Conservation (phyloP, 2,113 vertebrate species). For the Cynoglossus semilaevis region DNA sequence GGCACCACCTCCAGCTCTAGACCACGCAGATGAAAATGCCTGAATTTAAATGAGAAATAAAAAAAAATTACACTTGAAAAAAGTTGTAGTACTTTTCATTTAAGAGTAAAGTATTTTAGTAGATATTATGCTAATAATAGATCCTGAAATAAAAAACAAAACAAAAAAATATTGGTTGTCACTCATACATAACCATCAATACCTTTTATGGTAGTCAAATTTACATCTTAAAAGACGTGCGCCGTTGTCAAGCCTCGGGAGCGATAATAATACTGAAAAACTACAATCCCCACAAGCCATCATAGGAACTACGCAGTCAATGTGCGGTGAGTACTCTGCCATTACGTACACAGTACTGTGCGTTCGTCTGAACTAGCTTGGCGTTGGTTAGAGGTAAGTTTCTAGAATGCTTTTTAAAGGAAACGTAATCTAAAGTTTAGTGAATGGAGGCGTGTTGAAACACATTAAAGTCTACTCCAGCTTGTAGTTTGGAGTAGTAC, state of each 20-base stretch:
- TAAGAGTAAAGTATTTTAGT: too few species aligned
- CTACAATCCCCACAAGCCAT: constrained; percentile 58
- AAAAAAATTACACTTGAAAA: too few species aligned
- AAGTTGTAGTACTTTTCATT: background rate
- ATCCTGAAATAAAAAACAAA: background rate
- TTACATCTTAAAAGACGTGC: too few species aligned
- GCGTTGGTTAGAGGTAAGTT: constrained; percentile 74
- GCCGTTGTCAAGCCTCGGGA: too few species aligned
- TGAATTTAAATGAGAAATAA: too few species aligned
- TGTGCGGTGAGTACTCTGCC: constrained; percentile 37
- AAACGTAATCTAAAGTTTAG: background rate
- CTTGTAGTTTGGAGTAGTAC: background rate
- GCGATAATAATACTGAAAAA: background rate
- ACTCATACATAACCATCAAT: too few species aligned
- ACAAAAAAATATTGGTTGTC: background rate
- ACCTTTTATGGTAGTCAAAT: too few species aligned
- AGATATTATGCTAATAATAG: too few species aligned
- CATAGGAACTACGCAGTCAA: constrained; percentile 3
- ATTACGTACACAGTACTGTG: constrained; percentile 57
- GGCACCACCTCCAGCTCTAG: background rate
- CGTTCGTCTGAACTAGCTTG: constrained; percentile 67
- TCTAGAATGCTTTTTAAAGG: constrained; percentile 21
- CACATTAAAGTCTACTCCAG: background rate
- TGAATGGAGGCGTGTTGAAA: constrained; percentile 46
- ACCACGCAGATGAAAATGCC: constrained; percentile 5